Evolutionary conservation across 2,113 vertebrate species (phyloP), one percentile per base, ranked within the genome.

Genomic region (Seriola dumerili): DNA sequence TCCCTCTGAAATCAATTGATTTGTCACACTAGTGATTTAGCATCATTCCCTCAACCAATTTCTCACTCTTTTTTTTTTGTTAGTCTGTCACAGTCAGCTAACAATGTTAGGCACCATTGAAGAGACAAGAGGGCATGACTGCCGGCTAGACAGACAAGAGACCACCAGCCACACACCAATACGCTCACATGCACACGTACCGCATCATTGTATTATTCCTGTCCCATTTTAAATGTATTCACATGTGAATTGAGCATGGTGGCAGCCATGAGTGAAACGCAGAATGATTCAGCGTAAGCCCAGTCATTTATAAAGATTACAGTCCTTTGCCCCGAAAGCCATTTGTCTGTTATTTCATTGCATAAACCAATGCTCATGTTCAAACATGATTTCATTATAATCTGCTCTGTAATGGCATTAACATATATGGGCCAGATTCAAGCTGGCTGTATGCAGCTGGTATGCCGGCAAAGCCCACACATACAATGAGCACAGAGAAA

Each of bases 1-100:
- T 62, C 65, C 79, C 68, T 70, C 78, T 76, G 46, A 87, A 90
- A 90, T 90, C 86, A 83, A 76, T 80, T 80, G 77, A 87, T 88
- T 85, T 82, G 42, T 66, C 69, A 78, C 25, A 38, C 74, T 71
- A 55, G 25, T 84, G 62, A 69, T 88, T 82, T 68, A 76, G 65
- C 52, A 29, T 44, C 46, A 32, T 50, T 76, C 77, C 80, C 73
- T 40, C 21, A 61, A 65, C 68, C 46, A 21, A 52, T 25, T 50
- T 46, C 52, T 79, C 58, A 3, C 40, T 76, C 57, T 50, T 38
- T 76, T 69, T 74, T 74, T 71, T 75, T 75, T 83, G 71, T 77
- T 57, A 21, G 65, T 48, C 57, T 83, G 75, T 80, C 81, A 84
- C 67, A 85, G 63, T 75, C n/a, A 40, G 48, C 29, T 5, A 70